Base-by-base conservation (phyloP, 1,140 invertebrate genomes). In the Mactra quadrangularis region DNA sequence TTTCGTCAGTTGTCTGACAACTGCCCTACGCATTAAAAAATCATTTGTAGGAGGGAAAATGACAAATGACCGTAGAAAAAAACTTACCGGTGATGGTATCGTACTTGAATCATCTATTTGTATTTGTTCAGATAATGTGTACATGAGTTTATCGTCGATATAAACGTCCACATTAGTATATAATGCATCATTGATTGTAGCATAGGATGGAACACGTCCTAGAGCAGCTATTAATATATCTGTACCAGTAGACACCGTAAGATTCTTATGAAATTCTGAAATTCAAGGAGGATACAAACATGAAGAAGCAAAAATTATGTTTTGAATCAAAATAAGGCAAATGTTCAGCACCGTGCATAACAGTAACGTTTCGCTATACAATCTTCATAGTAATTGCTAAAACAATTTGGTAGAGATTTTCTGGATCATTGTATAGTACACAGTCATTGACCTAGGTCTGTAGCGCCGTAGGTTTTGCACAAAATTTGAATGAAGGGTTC, bases 81-180 rank as follows among this genome's bases (percentile, higher is more conserved):
- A 64, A 29, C 74, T 62, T 64, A 77, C 74, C 3, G 59, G 53
- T 25, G 74, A 33, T 3, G 57, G 27, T 6, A 64, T 17, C 3
- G 59, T 31, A n/a, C 19, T 35, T 27, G 29, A 17, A 13, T 0
- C 0, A n/a, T 47, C 22, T 41, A 41, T 7, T 9, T 15, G 41
- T 0, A 79, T 38, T 0, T 25, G 62, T 35, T 62, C 60, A 17
- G 45, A 52, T 1, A 64, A 11, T 2, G 41, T 19, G 13, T 45
- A 52, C 6, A 47, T 15, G 11, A 79, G 62, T 31, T 79, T 79
- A 19, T 68, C 76, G 50, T 79, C 62, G 3, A 79, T 41, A 29
- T 33, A 79, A 7, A 79, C 59, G n/a, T 79, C 76, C 31, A 79
- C 31, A n/a, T 57, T 68, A 17, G 64, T 15, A 25, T n/a, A 66